Evolutionary conservation across 2,888 invertebrate genomes (phyloP).

Genomic region (Synanthedon tipuliformis): DNA sequence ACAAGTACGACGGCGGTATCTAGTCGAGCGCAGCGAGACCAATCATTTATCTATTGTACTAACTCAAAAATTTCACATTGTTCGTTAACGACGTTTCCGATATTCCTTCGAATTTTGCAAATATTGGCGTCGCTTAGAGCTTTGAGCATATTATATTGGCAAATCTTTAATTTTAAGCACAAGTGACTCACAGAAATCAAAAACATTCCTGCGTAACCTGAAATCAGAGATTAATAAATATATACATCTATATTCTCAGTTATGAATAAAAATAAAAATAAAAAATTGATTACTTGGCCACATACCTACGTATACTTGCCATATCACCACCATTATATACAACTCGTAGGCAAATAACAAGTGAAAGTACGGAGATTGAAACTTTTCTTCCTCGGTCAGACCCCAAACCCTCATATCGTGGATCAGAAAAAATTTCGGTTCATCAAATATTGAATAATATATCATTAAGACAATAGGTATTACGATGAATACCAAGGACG

Average conservation of each 20-base stretch:
- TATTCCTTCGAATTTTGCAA: conserved; percentile 6
- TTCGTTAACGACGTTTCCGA: conserved; percentile 9
- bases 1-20: no score
- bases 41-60: no score
- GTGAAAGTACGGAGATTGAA: conserved; percentile 12
- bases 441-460: conserved; percentile 2
- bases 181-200: conserved; percentile 11
- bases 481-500: no score
- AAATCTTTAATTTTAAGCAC: conserved; percentile 13
- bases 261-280: no score
- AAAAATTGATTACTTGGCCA: no score
- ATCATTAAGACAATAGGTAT: neutral
- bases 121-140: conserved; percentile 5
- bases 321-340: conserved; percentile 5
- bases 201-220: conserved; percentile 17
- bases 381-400: conserved; percentile 9
- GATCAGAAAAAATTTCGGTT: conserved; percentile 12
- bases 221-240: neutral
- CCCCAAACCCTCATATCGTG: conserved; percentile 10
- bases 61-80: conserved; percentile 11
- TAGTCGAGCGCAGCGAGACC: no score
- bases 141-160: conserved; percentile 7
- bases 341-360: conserved; percentile 7
- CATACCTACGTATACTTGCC: conserved; percentile 11
- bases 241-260: no score